Evolutionary conservation across 2,888 invertebrate species (phyloP).

Genomic region (Brachynemurus nebulosus): DNA sequence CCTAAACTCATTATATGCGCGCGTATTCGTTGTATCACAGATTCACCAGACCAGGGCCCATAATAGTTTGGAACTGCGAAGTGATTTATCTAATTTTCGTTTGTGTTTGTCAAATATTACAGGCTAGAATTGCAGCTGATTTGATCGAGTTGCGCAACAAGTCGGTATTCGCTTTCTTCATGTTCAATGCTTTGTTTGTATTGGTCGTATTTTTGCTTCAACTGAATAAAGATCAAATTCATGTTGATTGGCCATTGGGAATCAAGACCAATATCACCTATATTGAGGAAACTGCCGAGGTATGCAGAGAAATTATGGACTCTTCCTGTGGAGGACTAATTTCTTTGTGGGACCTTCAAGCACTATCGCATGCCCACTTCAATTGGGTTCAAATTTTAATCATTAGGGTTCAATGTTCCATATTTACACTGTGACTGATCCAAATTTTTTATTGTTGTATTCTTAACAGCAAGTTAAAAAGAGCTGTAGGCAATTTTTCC

Average conservation of each 20-base stretch:
- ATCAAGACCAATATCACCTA: conserved; percentile 90
- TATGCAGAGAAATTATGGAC: conserved; percentile 29
- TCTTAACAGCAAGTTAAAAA: no score
- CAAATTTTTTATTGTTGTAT: no score
- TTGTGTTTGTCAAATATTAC: conserved; percentile 28
- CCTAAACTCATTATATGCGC: neutral
- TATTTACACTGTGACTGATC: no score
- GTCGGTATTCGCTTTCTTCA: conserved; percentile 95
- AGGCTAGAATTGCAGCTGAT: conserved; percentile 81
- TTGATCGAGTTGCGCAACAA: conserved; percentile 93
- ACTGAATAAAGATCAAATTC: conserved; percentile 96
- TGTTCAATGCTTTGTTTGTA: conserved; percentile 99
- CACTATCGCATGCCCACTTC: conserved; percentile 10
- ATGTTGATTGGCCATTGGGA: conserved; percentile 94
- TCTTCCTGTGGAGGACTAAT: conserved; percentile 15
- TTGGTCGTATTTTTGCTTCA: conserved; percentile 97
- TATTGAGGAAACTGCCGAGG: conserved; percentile 87
- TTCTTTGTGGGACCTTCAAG: conserved; percentile 15
- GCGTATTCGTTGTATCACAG: neutral
- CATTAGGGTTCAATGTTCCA: no score
- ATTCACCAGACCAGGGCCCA: neutral
- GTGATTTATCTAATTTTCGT: conserved; percentile 3
- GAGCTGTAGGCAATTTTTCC: no score
- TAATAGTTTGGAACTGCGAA: conserved; percentile 6
- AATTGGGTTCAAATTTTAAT: no score